Evolutionary conservation across 2,888 invertebrate genomes (phyloP).

Genomic region (Argyresthia albistria): DNA sequence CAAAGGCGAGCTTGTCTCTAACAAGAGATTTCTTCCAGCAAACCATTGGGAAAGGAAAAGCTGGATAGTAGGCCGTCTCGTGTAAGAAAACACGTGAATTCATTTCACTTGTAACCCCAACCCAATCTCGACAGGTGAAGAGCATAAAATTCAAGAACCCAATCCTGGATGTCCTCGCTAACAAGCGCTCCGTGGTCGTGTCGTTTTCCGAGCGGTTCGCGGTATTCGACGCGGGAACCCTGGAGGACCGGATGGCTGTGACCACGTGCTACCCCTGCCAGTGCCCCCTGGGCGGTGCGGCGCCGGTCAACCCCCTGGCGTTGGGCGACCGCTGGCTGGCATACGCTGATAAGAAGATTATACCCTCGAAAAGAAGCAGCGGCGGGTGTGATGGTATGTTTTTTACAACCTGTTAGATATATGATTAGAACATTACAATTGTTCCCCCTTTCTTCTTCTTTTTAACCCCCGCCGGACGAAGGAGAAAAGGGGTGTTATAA

Average conservation of each 20-base stretch:
- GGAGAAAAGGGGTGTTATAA: no score
- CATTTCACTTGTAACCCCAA: neutral
- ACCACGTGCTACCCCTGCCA: constrained; percentile 93
- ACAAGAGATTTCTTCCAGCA: no score
- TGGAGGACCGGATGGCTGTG: constrained; percentile 89
- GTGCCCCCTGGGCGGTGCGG: constrained; percentile 71
- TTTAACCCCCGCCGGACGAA: no score
- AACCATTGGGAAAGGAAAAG: no score
- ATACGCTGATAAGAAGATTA: constrained; percentile 89
- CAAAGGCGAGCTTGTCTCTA: no score
- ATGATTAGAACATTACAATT: neutral
- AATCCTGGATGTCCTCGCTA: constrained; percentile 90
- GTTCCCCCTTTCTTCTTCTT: no score
- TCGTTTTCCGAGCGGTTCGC: constrained; percentile 93
- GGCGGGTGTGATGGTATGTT: constrained; percentile 83
- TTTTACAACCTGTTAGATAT: neutral
- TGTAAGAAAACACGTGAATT: no score
- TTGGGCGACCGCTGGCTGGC: constrained; percentile 89
- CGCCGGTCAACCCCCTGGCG: constrained; percentile 83
- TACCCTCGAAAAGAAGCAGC: constrained; percentile 83
- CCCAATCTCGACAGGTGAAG: constrained; percentile 74
- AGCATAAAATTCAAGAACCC: constrained; percentile 94
- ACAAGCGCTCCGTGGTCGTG: constrained; percentile 88
- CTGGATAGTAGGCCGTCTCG: no score
- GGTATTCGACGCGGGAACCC: constrained; percentile 89